A percentile compares a stretch with the other conserved stretches of the same genome.
phyloP scores from a whole-genome alignment of 2,888 invertebrate species.

The Sminthurinus aureus region DNA sequence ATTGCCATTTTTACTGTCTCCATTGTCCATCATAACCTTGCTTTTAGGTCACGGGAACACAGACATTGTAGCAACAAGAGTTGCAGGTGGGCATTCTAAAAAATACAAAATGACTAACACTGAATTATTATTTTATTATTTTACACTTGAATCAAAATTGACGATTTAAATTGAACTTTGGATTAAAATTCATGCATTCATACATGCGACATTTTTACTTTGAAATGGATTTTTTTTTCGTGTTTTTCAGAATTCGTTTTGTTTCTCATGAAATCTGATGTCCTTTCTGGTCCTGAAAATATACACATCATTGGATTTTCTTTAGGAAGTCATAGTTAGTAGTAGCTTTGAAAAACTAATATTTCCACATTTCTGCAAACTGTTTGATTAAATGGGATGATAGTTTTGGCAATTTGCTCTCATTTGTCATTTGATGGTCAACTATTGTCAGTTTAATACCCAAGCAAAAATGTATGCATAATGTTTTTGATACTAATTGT shows the following conservation, averaged over 20 bases:
- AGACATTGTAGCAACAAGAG: constrained; percentile 9
- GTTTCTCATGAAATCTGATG: constrained; percentile 31
- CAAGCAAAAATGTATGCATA: background rate
- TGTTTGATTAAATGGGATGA: background rate
- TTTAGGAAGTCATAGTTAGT: background rate
- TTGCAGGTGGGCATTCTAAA: no score
- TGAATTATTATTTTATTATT: no score
- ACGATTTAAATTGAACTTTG: no score
- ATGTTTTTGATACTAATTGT: background rate
- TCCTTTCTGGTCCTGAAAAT: constrained; percentile 20
- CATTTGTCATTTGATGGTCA: background rate
- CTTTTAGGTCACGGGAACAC: background rate
- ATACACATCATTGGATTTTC: constrained; percentile 35
- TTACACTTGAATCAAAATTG: no score
- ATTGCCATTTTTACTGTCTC: no score
- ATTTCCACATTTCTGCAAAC: background rate
- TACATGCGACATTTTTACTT: no score
- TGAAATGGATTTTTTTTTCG: no score
- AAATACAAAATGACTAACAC: no score
- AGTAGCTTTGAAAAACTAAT: background rate
- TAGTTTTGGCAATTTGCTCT: constrained; percentile 30
- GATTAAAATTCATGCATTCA: no score
- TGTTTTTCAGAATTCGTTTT: constrained; percentile 32
- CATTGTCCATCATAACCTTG: no score
- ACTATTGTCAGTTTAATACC: background rate